Conservation (phyloP, 2,888 invertebrate species). For the Drosophila fulvimacula region DNA sequence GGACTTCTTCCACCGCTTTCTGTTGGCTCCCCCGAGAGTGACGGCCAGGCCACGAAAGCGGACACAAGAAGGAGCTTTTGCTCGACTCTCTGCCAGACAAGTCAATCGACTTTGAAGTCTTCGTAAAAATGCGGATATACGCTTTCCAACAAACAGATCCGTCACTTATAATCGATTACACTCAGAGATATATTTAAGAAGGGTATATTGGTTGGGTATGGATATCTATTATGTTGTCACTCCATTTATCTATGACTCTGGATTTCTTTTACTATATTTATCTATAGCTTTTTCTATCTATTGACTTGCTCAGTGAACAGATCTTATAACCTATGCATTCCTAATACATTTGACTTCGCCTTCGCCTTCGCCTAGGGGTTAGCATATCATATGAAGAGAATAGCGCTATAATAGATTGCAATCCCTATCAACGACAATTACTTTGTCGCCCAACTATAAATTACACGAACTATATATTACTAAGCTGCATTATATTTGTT, state of each 20-base stretch:
- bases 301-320: not conserved
- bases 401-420: no score
- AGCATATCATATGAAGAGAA: no score
- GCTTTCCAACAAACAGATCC: not conserved
- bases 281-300: not conserved
- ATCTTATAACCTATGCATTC: no score
- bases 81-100: constrained; percentile 1
- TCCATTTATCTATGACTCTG: no score
- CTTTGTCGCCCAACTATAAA: not conserved
- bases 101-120: constrained; percentile 3
- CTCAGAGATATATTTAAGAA: not conserved
- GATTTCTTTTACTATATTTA: not conserved
- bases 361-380: no score
- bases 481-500: constrained; percentile 20
- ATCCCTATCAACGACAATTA: not conserved
- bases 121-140: constrained; percentile 5
- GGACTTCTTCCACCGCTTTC: constrained; percentile 65
- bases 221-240: no score
- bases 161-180: not conserved
- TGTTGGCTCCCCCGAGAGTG: constrained; percentile 14
- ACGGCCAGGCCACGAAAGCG: not conserved
- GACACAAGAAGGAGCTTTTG: constrained; percentile 3
- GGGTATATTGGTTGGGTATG: not conserved
- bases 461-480: constrained; percentile 9
- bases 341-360: no score